phyloP scores from a whole-genome alignment of 2,888 invertebrate genomes.

The Desoria tigrina region DNA sequence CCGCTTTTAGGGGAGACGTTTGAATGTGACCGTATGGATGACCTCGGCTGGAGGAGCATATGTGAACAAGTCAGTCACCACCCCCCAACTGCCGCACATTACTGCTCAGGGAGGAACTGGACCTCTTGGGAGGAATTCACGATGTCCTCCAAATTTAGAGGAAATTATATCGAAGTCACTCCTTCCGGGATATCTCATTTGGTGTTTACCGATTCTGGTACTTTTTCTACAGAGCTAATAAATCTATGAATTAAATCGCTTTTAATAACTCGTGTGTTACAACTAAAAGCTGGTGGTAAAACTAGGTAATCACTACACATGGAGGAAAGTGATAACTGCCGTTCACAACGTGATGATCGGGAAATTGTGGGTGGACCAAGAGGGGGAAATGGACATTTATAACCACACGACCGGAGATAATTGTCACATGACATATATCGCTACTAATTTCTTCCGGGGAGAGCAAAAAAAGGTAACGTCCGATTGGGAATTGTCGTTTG shows the following conservation, averaged over 20 bases:
- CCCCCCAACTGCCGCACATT: conserved; percentile 95
- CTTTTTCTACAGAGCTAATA: neutral
- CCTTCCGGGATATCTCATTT: conserved; percentile 67
- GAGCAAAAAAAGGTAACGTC: conserved; percentile 10
- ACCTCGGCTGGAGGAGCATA: conserved; percentile 90
- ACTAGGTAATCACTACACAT: conserved; percentile 89
- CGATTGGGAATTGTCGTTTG: too few relatives aligned
- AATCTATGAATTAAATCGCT: neutral
- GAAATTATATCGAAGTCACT: conserved; percentile 88
- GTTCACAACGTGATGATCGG: conserved; percentile 99
- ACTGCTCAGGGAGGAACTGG: conserved; percentile 82
- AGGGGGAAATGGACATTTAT: conserved; percentile 96
- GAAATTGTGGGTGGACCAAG: conserved; percentile 98
- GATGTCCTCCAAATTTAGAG: conserved; percentile 97
- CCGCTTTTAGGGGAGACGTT: conserved; percentile 93
- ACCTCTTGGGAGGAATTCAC: conserved; percentile 98
- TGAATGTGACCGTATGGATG: conserved; percentile 92
- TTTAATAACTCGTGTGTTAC: neutral
- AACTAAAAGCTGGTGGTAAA: too few relatives aligned
- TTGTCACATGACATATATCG: conserved; percentile 93
- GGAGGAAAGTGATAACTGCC: conserved; percentile 96
- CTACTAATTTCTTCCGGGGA: conserved; percentile 56
- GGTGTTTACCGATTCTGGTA: conserved; percentile 59
- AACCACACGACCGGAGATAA: conserved; percentile 86
- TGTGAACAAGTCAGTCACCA: conserved; percentile 98